Evolutionary conservation across 2,113 vertebrate genomes (phyloP), one percentile per base, ranked within the genome.

Genomic region (Myiozetetes cayanensis): DNA sequence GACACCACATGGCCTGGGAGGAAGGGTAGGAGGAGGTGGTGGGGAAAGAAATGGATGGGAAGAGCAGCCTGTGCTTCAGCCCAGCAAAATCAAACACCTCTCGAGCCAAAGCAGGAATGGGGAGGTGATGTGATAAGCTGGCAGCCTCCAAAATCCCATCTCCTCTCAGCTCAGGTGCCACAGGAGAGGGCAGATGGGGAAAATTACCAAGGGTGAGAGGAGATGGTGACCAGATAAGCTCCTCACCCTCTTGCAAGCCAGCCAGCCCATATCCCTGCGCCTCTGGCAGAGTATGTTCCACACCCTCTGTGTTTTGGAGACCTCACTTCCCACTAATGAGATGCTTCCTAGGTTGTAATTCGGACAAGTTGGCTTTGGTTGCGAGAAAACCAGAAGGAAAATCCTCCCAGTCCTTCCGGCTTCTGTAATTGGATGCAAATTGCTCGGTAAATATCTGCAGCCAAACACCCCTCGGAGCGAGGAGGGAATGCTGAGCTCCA

Each of bases 301-400:
- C 13, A 6, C 35, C 50, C 72, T 88, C 85, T 76, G 14, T 82
- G 33, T 90, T 88, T 84, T 66, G 73, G 80, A 93, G 82, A 94
- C 83, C 87, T 96, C 90, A 58, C 44, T 93, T 85, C 58, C 87
- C 92, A 88, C 94, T 89, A 89, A 95, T 81, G 84, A 90, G 82
- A 95, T 46, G 74, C 62, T 94, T 96, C 94, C 95, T 93, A 90
- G 76, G 73, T 94, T 87, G 89, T 94, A 87, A 94, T 89, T 95
- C 1, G 23, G 90, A 87, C 63, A 74, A 95, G 66, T 90, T 90
- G 77, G 86, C 66, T 95, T 93, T 8, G 7, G 70, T 68, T 92
- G 46, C 10, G 4, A 97, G 91, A 94, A 95, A 86, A 92, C 49
- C 87, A 92, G 66, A 89, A 88, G 82, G 70, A 96, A 97, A 97